phyloP scores from a whole-genome alignment of 2,797 vertebrate genomes.

The Fistularia tabacaria region DNA sequence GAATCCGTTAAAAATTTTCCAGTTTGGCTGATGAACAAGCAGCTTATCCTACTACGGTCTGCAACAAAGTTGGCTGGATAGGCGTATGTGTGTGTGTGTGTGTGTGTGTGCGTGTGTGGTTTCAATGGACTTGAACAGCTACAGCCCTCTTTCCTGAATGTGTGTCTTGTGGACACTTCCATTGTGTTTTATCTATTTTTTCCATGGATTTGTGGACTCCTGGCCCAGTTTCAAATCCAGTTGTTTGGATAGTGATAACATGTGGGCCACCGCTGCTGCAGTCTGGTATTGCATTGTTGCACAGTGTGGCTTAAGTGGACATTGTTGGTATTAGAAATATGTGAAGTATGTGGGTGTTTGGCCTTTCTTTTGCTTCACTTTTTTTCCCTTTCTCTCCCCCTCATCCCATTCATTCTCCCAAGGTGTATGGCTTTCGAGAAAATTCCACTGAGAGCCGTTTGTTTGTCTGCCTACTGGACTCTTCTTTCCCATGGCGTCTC shows the following conservation, averaged over 20 bases:
- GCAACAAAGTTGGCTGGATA: conserved; percentile 17
- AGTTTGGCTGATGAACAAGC: conserved; percentile 25
- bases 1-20: conserved; percentile 37
- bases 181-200: conserved; percentile 21
- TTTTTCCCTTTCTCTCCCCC: conserved; percentile 7
- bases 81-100: conserved; percentile 13
- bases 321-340: conserved; percentile 65
- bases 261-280: conserved; percentile 44
- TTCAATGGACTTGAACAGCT: conserved; percentile 34
- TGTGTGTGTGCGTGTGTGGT: conserved; percentile 18
- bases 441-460: conserved; percentile 23
- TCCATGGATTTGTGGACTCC: conserved; percentile 35
- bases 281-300: conserved; percentile 46
- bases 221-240: conserved; percentile 25
- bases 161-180: conserved; percentile 8
- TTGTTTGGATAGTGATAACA: conserved; percentile 60
- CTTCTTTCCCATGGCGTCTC: conserved; percentile 14
- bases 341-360: conserved; percentile 63
- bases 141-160: conserved; percentile 9
- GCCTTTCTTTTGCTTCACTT: conserved; percentile 25
- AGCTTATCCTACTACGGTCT: conserved; percentile 38
- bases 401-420: conserved; percentile 34
- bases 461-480: conserved; percentile 12
- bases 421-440: conserved; percentile 29
- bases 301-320: conserved; percentile 46